Evolutionary conservation across 2,888 invertebrate species (phyloP).

Genomic region (Carpatolechia fugitivella): DNA sequence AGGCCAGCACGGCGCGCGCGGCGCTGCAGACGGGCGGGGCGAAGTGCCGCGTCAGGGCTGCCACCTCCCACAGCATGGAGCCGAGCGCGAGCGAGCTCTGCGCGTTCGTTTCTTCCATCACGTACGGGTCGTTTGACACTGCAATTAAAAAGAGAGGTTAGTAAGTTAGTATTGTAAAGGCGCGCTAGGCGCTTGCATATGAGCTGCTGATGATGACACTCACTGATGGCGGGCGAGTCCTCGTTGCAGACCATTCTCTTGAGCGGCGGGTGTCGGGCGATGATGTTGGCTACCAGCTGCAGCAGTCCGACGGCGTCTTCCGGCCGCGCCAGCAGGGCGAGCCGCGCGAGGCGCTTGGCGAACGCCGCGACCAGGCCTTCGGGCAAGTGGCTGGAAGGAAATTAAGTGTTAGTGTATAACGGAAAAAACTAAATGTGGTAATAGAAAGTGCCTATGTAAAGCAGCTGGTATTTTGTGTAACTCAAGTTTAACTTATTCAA

Average conservation of each 20-base stretch:
- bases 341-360: conserved; percentile 90
- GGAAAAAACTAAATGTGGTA: no score
- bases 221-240: conserved; percentile 60
- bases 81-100: conserved; percentile 88
- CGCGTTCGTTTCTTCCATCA: conserved; percentile 90
- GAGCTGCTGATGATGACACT: no score
- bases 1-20: conserved; percentile 57
- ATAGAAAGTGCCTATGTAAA: no score
- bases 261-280: conserved; percentile 90
- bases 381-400: conserved; percentile 86
- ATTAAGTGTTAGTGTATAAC: neutral
- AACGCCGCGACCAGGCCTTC: conserved; percentile 95
- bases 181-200: no score
- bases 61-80: conserved; percentile 96
- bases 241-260: conserved; percentile 78
- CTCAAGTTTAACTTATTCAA: no score
- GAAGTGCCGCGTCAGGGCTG: conserved; percentile 78
- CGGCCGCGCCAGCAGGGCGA: conserved; percentile 90
- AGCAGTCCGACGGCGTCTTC: conserved; percentile 88
- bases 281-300: conserved; percentile 90
- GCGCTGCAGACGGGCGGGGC: conserved; percentile 84
- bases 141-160: conserved; percentile 4
- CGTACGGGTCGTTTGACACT: conserved; percentile 88
- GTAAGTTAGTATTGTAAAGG: neutral
- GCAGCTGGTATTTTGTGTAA: no score